A percentile compares a stretch with the other conserved stretches of the same genome.
Conservation (phyloP, 2,113 vertebrate genomes). For the Noctilio leporinus region DNA sequence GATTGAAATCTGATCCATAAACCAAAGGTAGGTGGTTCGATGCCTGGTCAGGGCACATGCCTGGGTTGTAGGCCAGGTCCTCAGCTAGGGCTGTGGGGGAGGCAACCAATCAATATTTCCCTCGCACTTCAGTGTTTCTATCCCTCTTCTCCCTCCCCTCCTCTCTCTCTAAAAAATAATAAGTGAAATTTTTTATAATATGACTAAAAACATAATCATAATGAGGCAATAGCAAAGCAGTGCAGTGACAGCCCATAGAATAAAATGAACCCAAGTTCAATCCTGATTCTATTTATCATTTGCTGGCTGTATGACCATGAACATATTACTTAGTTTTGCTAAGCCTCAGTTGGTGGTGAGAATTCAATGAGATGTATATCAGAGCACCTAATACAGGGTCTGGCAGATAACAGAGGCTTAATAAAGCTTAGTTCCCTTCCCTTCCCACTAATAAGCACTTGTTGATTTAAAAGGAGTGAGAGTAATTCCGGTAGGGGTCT, state of each 20-base stretch:
- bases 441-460: slow-evolving; percentile 16
- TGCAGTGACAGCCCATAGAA: neutral
- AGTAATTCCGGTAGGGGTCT: neutral
- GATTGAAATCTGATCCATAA: too few relatives aligned
- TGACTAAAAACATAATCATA: neutral
- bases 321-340: neutral
- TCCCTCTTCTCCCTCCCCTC: too few relatives aligned
- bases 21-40: too few relatives aligned
- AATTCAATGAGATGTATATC: neutral
- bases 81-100: too few relatives aligned
- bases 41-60: too few relatives aligned
- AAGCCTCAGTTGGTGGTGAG: neutral
- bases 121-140: too few relatives aligned
- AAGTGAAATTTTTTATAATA: too few relatives aligned
- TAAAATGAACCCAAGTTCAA: neutral
- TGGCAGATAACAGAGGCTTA: neutral
- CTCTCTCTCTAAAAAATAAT: too few relatives aligned
- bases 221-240: neutral
- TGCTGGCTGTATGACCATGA: neutral
- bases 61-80: too few relatives aligned
- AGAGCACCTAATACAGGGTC: neutral
- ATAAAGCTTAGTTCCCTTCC: neutral
- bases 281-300: neutral
- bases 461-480: slow-evolving; percentile 48
- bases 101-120: too few relatives aligned